Evolutionary conservation across 2,113 vertebrate genomes (phyloP), one percentile per base, ranked within the genome.

Genomic region (Saguinus midas): DNA sequence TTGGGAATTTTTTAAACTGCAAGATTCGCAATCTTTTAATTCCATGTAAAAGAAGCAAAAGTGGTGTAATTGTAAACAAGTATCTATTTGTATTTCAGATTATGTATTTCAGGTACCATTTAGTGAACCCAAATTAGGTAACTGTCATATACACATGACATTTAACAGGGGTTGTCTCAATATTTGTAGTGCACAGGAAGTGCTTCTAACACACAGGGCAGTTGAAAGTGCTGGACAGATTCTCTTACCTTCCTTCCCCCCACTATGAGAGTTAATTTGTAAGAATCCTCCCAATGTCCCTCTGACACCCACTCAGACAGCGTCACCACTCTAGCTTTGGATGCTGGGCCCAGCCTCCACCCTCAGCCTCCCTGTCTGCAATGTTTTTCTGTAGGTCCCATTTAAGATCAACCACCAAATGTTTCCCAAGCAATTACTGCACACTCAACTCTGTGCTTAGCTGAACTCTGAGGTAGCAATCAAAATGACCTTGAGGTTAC

Each of bases 11-110:
- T 81, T 94, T 14, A 45, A 32, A 20, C 7, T 96, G 29, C 1
- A 40, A 80, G 18, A 84, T 96, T 92, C 85, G 10, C 66, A 48
- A 85, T 84, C n/a, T 68, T 96, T 95, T 83, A 82, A 83, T 3
- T 89, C 72, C 37, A 94, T 61, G 0, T 1, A 96, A 97, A 88
- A 37, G 37, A 50, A 96, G 32, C 2, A 90, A 66, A 23, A 5
- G 6, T 43, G 20, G 10, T 1, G 7, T 94, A 92, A 90, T 96
- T 96, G 80, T 83, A 96, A 97, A 61, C 52, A 86, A 76, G 81
- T 21, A 89, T 91, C 92, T 96, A 66, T 95, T 92, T 72, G 70
- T 79, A 91, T 94, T 97, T 96, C 12, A 92, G 32, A 86, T 90
- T 50, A 45, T 88, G 3, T 92, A 45, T 78, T 75, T 87, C n/a